Conservation (phyloP, 2,113 vertebrate genomes). For the Rallus limicola region DNA sequence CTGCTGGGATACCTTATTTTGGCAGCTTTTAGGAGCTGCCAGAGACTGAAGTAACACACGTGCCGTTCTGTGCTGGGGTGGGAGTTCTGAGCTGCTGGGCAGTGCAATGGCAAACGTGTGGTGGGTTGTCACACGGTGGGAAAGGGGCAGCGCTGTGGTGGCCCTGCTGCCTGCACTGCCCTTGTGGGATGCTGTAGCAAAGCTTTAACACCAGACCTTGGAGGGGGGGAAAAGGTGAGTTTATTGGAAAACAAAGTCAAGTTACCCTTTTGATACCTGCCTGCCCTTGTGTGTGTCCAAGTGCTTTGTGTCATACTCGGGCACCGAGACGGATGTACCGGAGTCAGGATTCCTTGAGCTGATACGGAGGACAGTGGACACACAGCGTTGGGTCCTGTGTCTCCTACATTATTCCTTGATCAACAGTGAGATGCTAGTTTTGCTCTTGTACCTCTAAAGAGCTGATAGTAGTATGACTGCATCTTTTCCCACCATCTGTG, state of each 20-base stretch:
- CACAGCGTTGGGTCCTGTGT: background rate
- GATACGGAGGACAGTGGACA: background rate
- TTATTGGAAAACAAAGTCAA: background rate
- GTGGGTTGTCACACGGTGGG: background rate
- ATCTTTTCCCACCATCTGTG: background rate
- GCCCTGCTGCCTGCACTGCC: background rate
- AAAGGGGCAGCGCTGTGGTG: background rate
- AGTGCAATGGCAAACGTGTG: background rate
- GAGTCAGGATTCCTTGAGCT: background rate
- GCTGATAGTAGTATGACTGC: background rate
- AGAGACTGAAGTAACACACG: background rate
- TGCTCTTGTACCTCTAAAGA: background rate
- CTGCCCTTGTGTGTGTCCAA: background rate
- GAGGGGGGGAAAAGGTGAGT: background rate
- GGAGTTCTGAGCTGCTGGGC: background rate
- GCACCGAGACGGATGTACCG: background rate
- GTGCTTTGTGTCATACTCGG: background rate
- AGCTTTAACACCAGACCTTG: background rate
- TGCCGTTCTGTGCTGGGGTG: background rate
- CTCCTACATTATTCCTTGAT: rapidly evolving
- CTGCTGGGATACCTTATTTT: background rate
- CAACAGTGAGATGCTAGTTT: background rate
- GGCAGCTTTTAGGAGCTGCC: background rate
- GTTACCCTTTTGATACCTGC: background rate
- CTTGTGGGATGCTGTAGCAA: background rate